Percentiles rank a stretch among this genome's conserved stretches.
phyloP scores from a whole-genome alignment of 1,140 invertebrate species.

The Leucophenga varia region DNA sequence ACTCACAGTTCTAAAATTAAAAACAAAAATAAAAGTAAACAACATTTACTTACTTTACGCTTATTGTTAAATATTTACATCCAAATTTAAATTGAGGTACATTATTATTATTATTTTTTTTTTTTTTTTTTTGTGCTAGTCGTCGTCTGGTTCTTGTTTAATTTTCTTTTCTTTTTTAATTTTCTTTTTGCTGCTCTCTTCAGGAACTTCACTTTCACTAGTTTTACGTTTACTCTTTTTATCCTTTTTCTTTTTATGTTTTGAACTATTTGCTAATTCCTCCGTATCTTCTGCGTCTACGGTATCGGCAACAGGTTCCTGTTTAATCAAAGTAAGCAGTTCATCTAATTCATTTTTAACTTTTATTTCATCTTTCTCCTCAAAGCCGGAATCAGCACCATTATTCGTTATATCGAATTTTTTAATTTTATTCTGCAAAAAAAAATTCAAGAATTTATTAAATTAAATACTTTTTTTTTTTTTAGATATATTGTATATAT shows the following conservation, averaged over 20 bases:
- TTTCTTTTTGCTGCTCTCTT: slow-evolving; percentile 19
- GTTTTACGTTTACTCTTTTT: no score
- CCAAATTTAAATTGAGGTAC: no score
- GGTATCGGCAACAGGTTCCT: slow-evolving; percentile 17
- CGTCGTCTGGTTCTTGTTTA: not conserved
- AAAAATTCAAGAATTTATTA: not conserved
- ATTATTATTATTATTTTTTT: no score
- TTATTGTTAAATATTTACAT: no score
- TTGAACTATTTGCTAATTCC: slow-evolving; percentile 15
- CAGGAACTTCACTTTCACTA: no score
- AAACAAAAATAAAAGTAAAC: no score
- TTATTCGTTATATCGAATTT: slow-evolving; percentile 18
- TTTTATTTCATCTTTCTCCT: slow-evolving; percentile 9
- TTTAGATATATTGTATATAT: no score
- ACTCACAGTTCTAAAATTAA: no score
- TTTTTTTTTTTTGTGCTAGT: slow-evolving; percentile 38
- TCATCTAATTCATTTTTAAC: slow-evolving; percentile 31
- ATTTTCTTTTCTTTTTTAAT: slow-evolving; percentile 29
- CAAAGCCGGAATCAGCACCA: slow-evolving; percentile 3
- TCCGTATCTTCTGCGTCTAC: not conserved
- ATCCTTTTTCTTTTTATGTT: slow-evolving; percentile 5
- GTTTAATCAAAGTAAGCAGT: slow-evolving; percentile 30
- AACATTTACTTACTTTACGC: no score
- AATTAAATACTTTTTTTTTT: no score
- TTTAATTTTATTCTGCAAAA: slow-evolving; percentile 18